Percentiles rank a stretch among this genome's conserved stretches.
These are phyloP conservation scores for Amphipyra tragopoginis DNA, from an alignment of 2,888 invertebrate genomes.

Conservation along the genomic window DNA sequence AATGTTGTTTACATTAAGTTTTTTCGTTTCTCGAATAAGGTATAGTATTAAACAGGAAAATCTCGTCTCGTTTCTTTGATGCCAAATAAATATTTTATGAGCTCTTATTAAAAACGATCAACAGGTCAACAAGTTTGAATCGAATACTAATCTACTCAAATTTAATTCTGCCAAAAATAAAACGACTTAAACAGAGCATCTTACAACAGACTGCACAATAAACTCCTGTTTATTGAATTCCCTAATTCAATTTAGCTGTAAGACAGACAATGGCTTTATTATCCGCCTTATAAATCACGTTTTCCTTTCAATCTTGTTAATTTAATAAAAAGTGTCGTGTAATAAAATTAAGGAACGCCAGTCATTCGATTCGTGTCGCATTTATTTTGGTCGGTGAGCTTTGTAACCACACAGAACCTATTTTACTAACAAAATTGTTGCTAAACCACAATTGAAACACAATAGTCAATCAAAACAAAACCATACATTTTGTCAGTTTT, in stretches of 20 bases:
- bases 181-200: conserved; percentile 10
- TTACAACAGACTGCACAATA: conserved; percentile 32
- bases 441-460: too few relatives aligned
- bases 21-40: too few relatives aligned
- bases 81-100: too few relatives aligned
- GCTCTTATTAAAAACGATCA: too few relatives aligned
- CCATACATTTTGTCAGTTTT: too few relatives aligned
- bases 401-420: too few relatives aligned
- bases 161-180: conserved; percentile 7
- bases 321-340: conserved; percentile 68
- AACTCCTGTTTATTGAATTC: conserved; percentile 48
- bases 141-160: not conserved
- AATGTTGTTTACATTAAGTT: too few relatives aligned
- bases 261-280: conserved; percentile 67
- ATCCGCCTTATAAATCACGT: conserved; percentile 66
- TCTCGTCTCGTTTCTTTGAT: too few relatives aligned
- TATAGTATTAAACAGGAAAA: too few relatives aligned
- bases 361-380: conserved; percentile 55
- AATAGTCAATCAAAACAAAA: too few relatives aligned
- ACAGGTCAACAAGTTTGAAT: not conserved
- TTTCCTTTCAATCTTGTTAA: conserved; percentile 64
- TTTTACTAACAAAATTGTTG: too few relatives aligned
- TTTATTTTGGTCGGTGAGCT: too few relatives aligned
- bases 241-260: conserved; percentile 43
- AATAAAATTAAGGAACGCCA: conserved; percentile 64